Evolutionary conservation across 2,113 vertebrate species (phyloP).

Genomic region (Paradoxurus hermaphroditus): DNA sequence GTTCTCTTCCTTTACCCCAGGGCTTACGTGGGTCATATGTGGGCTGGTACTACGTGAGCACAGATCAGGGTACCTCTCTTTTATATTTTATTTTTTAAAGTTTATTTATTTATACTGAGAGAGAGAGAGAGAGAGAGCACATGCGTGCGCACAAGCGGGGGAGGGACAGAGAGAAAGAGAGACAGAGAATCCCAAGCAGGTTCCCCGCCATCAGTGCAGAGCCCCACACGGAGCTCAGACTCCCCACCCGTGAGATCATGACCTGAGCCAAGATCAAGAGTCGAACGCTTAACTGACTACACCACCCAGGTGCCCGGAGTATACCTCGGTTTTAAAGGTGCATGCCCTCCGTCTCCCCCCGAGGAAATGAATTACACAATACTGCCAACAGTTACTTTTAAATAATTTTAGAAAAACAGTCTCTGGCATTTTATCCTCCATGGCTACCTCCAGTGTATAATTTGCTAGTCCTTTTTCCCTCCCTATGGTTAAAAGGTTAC

Average conservation of each 20-base stretch:
- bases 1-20: neutral
- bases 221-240: too few relatives aligned
- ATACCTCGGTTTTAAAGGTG: neutral
- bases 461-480: neutral
- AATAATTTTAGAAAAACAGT: neutral
- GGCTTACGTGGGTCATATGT: neutral
- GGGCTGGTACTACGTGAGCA: neutral
- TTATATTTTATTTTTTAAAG: too few relatives aligned
- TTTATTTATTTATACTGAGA: too few relatives aligned
- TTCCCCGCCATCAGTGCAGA: too few relatives aligned
- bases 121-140: too few relatives aligned
- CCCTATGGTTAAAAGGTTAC: neutral
- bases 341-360: neutral
- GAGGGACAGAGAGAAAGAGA: too few relatives aligned
- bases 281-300: too few relatives aligned
- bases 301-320: too few relatives aligned
- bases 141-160: too few relatives aligned
- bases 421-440: neutral
- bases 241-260: too few relatives aligned
- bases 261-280: too few relatives aligned
- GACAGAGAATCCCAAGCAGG: too few relatives aligned
- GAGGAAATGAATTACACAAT: neutral
- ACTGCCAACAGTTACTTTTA: neutral
- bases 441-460: neutral
- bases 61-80: neutral